Base-by-base conservation (phyloP, 2,797 vertebrate genomes). In the Sebastes taczanowskii region DNA sequence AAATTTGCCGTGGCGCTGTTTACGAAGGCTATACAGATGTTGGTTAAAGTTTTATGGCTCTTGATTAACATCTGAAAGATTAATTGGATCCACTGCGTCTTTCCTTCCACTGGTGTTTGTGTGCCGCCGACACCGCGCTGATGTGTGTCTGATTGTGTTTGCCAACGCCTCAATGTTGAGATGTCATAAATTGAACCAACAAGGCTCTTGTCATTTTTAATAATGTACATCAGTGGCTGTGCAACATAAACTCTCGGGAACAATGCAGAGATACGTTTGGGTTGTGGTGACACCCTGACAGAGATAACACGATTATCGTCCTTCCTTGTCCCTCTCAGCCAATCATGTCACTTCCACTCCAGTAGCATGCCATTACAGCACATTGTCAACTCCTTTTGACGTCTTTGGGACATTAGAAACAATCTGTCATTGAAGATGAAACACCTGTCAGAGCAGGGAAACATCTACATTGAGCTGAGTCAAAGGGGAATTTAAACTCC, bases 121-220 rank as follows among this genome's bases (percentile, higher is more conserved):
- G 16, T 69, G 42, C 22, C 71, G 74, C 22, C 69, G 74, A 49
- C 25, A 0, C 23, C 4, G 32, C 4, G 55, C 75, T 76, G 58
- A 77, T 52, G 56, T 64, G 83, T 85, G 67, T 42, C 85, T 81
- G 73, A 64, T 78, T 73, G 71, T 86, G 79, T 81, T 83, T 79
- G 77, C 9, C 42, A 70, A 80, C 1, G 76, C 52, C 60, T 86
- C 77, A 52, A 82, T 64, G 25, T 60, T 72, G 70, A 88, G 82
- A 52, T 81, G 84, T 90, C 63, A 74, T 87, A 90, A 81, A 89
- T 82, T 82, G 65, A 86, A 85, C 70, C 91, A 88, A 89, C 83
- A 69, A 77, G 88, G 81, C 74, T 84, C 74, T 64, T 92, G 89
- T 92, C 91, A 81, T 89, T 84, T 90, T 89, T 90, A 90, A 93